These are phyloP conservation scores for Sinocyclocheilus rhinocerous DNA, from an alignment of 2,113 vertebrate species.

Conservation along the genomic window DNA sequence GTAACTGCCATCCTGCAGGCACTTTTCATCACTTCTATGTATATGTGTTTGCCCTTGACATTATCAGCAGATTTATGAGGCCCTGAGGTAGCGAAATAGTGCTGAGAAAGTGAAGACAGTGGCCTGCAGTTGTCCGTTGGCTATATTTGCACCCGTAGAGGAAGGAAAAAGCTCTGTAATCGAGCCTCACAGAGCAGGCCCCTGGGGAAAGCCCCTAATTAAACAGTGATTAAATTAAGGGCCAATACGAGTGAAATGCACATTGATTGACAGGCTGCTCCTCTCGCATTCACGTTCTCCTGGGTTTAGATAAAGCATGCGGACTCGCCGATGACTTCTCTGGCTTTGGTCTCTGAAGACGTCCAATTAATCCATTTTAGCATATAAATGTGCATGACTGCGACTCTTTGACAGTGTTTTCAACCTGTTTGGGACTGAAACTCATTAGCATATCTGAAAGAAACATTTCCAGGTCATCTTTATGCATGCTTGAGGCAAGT, in stretches of 20 bases:
- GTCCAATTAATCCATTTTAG: slow-evolving; percentile 68
- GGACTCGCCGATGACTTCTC: slow-evolving; percentile 46
- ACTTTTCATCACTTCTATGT: slow-evolving; percentile 66
- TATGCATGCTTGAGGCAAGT: slow-evolving; percentile 29
- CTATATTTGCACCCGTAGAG: slow-evolving; percentile 64
- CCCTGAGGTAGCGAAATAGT: slow-evolving; percentile 74
- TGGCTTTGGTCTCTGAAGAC: slow-evolving; percentile 71
- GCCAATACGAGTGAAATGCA: slow-evolving; percentile 71
- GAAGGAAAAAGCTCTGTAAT: slow-evolving; percentile 66
- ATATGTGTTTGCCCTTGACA: slow-evolving; percentile 76
- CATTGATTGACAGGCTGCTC: slow-evolving; percentile 68
- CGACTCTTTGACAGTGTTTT: slow-evolving; percentile 32
- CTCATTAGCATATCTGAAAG: slow-evolving; percentile 23
- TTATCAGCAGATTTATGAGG: slow-evolving; percentile 72
- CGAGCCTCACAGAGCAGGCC: slow-evolving; percentile 67
- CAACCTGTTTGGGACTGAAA: slow-evolving; percentile 29
- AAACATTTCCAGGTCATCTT: slow-evolving; percentile 27
- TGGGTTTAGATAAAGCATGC: slow-evolving; percentile 62
- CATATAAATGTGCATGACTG: slow-evolving; percentile 70
- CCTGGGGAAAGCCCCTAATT: slow-evolving; percentile 73
- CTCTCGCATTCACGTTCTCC: slow-evolving; percentile 51
- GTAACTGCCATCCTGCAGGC: slow-evolving; percentile 58
- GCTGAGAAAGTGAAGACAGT: slow-evolving; percentile 71
- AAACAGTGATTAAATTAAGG: slow-evolving; percentile 82
- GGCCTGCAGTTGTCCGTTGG: slow-evolving; percentile 68